Conservation (phyloP, 2,113 vertebrate species). For the Salminus brasiliensis region DNA sequence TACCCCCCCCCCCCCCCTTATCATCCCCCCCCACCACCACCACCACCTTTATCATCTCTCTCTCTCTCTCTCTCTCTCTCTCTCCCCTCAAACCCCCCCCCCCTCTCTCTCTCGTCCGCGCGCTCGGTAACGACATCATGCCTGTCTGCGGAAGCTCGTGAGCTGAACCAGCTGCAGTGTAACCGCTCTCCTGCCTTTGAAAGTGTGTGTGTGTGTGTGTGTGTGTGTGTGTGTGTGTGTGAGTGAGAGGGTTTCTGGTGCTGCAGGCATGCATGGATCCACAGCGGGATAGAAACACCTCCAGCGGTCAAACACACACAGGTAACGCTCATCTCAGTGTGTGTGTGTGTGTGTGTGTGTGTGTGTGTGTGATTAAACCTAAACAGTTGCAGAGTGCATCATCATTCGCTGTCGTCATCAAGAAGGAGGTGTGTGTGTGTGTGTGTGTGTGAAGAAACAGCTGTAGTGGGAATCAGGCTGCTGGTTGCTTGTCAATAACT, state of each 20-base stretch:
- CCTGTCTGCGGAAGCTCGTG: neutral
- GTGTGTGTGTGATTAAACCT: too few species aligned
- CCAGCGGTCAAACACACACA: constrained; percentile 9
- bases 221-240: constrained; percentile 9
- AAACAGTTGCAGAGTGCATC: neutral
- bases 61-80: constrained; percentile 20
- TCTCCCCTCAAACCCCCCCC: neutral
- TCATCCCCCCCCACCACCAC: neutral
- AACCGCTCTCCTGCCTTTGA: neutral
- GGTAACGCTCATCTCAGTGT: constrained; percentile 34
- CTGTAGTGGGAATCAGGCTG: neutral
- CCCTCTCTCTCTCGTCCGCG: constrained; percentile 17
- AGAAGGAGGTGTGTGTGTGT: neutral
- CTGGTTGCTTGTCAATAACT: too few species aligned
- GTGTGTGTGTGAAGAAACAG: constrained; percentile 7
- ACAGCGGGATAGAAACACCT: neutral
- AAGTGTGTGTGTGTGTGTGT: too few species aligned
- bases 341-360: constrained; percentile 15
- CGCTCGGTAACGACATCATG: neutral
- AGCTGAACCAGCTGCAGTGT: neutral
- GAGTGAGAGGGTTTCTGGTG: neutral
- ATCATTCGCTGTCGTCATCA: neutral
- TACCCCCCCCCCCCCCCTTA: neutral
- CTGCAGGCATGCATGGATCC: constrained; percentile 35
- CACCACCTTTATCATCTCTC: neutral